Conservation (phyloP, 2,113 vertebrate genomes). For the Siphamia tubifer region DNA sequence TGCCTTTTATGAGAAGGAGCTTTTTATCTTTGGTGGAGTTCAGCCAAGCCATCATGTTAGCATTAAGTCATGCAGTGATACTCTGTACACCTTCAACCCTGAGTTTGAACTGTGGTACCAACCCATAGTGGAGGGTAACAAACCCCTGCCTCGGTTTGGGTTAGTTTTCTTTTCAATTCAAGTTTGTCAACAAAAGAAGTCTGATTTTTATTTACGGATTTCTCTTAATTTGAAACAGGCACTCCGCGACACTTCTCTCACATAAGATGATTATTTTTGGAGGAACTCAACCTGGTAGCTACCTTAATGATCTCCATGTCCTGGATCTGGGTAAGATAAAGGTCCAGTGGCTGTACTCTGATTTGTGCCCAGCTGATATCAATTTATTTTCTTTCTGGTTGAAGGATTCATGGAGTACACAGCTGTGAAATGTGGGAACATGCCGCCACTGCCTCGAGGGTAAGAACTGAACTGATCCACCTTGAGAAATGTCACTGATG, state of each 20-base stretch:
- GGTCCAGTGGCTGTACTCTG: not conserved
- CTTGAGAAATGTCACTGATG: constrained; percentile 38
- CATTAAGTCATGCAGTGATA: constrained; percentile 81
- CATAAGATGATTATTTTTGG: constrained; percentile 88
- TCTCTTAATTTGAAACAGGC: constrained; percentile 59
- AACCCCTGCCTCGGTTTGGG: constrained; percentile 87
- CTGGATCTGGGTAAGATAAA: constrained; percentile 84
- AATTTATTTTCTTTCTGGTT: not conserved
- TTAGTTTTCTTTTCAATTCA: constrained; percentile 59
- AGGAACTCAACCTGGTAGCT: constrained; percentile 79
- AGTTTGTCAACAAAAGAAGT: not conserved
- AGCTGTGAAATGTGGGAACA: constrained; percentile 78
- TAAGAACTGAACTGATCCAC: constrained; percentile 61
- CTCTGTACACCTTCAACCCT: constrained; percentile 88
- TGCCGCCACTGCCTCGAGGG: constrained; percentile 84
- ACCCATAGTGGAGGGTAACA: constrained; percentile 88
- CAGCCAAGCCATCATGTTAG: constrained; percentile 61
- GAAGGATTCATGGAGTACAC: constrained; percentile 91
- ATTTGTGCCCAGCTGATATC: not conserved
- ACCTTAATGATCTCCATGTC: constrained; percentile 86
- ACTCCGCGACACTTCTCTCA: constrained; percentile 84
- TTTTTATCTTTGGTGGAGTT: constrained; percentile 88
- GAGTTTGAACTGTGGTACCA: constrained; percentile 92
- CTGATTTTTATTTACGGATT: not conserved
- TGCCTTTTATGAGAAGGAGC: constrained; percentile 85